Base-by-base conservation (phyloP, 2,888 invertebrate genomes). In the Drosophila picticornis region DNA sequence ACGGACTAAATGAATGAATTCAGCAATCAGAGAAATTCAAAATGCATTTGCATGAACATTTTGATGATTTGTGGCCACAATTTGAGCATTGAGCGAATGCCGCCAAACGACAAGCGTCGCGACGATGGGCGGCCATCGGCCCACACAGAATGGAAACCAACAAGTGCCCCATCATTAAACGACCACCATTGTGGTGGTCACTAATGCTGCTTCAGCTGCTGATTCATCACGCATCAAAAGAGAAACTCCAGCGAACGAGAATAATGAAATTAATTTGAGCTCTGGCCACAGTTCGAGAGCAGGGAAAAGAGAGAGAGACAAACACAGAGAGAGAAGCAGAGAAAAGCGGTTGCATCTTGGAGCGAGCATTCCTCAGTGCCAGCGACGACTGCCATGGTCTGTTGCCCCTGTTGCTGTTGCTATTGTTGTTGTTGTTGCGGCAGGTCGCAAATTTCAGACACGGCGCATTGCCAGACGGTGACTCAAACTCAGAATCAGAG, bases 231-330 rank as follows among this genome's bases (percentile, higher is more conserved):
- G 80, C 79, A 84, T 79, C 79, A 81, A 79, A 85, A 71, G 80
- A 74, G 72, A 85, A 88, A 84, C 74, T 82, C 60, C 73, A 83
- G 66, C 77, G 72, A 79, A 79, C 77, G 70, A 80, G 80, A 88
- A 88, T 85, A 88, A 88, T 86, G 81, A 74, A 86, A 86, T 83
- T 84, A 83, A 88, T 84, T 86, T 80, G 56, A 88, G 73, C 80
- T 68, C 85, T 70, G 69, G 73, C 72, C 79, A 67, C 71, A 83
- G 73, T 66, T 61, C 43, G 58, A 66, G 52, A 31, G n/a, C 16
- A 22, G n/a, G n/a, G n/a, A n/a, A n/a, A 52, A 36, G 29, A 66
- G 57, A 27, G 6, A 31, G 62, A 22, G 32, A n/a, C n/a, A n/a
- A n/a, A n/a, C n/a, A n/a, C n/a, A 22, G 25, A 27, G 57, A 51